Evolutionary conservation across 2,113 vertebrate species (phyloP), one percentile per base, ranked within the genome.

Genomic region (Brachyistius frenatus): DNA sequence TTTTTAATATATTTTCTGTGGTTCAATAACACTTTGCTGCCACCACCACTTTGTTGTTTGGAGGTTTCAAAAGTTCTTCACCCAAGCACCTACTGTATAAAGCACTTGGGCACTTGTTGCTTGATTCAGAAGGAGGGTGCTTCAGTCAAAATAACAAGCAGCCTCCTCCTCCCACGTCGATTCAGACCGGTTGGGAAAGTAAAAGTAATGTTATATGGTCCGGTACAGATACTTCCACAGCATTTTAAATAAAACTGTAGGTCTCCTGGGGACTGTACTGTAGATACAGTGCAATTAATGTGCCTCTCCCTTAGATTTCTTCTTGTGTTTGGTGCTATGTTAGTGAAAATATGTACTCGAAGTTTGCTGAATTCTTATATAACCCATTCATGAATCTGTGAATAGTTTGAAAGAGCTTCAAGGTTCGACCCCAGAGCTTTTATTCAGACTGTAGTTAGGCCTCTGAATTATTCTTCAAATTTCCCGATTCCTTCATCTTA

Each of bases 71-170:
- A 68, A 30, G 67, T 73, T 65, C 65, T 86, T 73, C 70, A 82
- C 50, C 66, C 35, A 53, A 81, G 64, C 76, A 80, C 41, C 69
- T 47, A 66, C 72, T 82, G 68, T 60, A 16, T 78, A 41, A 82
- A 60, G 60, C 72, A 56, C 30, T 33, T 31, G 52, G 36, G 52
- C 63, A 55, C 72, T 85, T 80, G 69, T 77, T 77, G 85, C 77
- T 76, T 65, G 57, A 74, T 68, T 83, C 49, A 66, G 76, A 80
- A 62, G 11, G 55, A 76, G 78, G 35, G 77, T 81, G 77, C 80
- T 84, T 85, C 73, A 81, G 50, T 73, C 62, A 83, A 80, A 88
- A 84, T 61, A 74, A 46, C 63, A 73, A 65, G 32, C 60, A 66
- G 37, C 78, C 72, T 83, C 66, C 52, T 84, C 69, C 72, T 69